A percentile compares a stretch with the other conserved stretches of the same genome.
Conservation (phyloP, 2,888 invertebrate species). For the Clivina fossor region DNA sequence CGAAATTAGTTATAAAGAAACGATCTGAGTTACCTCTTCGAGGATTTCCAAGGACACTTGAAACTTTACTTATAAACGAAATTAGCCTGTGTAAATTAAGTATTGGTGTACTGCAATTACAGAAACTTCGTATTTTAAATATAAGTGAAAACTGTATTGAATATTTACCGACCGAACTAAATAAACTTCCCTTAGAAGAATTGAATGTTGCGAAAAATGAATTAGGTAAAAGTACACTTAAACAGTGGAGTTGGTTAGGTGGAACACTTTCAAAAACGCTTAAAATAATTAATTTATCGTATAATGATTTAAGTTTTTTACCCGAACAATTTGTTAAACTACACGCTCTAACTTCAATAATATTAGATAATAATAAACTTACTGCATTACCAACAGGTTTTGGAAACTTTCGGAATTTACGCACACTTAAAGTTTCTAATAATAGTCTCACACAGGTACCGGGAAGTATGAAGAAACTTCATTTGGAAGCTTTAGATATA, state of each 20-base stretch:
- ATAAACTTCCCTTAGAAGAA: constrained; percentile 63
- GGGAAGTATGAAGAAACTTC: constrained; percentile 61
- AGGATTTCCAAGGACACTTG: constrained; percentile 72
- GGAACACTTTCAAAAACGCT: constrained; percentile 58
- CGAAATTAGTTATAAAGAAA: constrained; percentile 63
- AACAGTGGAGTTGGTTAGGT: constrained; percentile 70
- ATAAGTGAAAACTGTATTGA: constrained; percentile 71
- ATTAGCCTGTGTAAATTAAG: constrained; percentile 67
- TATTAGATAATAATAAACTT: constrained; percentile 65
- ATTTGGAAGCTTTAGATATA: constrained; percentile 60
- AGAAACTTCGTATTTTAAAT: constrained; percentile 66
- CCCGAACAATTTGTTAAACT: constrained; percentile 67
- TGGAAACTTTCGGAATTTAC: constrained; percentile 60
- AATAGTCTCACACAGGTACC: constrained; percentile 61
- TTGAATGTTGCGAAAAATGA: constrained; percentile 66
- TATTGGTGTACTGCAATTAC: constrained; percentile 67
- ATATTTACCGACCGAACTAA: constrained; percentile 69
- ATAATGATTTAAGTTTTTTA: constrained; percentile 60
- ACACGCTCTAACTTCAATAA: constrained; percentile 62
- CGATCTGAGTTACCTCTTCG: constrained; percentile 70
- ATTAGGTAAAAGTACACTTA: constrained; percentile 58
- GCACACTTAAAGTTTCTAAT: constrained; percentile 58
- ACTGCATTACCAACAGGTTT: constrained; percentile 64
- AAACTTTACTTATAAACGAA: constrained; percentile 62
- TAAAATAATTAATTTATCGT: constrained; percentile 64